Conservation (phyloP, 2,888 invertebrate genomes). For the Periphyllus acericola region DNA sequence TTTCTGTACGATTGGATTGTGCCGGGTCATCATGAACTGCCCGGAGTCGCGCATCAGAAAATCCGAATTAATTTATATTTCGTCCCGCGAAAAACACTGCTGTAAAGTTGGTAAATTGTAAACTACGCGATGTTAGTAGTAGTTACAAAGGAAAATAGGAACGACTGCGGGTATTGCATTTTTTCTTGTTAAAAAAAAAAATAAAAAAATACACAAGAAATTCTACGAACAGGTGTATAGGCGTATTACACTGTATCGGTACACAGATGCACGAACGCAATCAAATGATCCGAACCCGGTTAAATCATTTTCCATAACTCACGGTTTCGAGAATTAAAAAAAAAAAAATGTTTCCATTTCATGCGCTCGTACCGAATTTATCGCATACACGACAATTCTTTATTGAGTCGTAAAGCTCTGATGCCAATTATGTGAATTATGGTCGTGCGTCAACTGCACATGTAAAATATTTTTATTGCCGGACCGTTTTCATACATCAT, state of each 20-base stretch:
- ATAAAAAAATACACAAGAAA: no score
- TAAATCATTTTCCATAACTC: background rate
- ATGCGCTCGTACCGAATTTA: slow-evolving; percentile 1
- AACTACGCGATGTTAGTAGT: background rate
- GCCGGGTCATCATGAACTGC: no score
- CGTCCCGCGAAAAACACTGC: no score
- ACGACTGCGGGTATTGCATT: background rate
- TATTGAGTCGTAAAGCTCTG: background rate
- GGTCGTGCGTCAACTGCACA: slow-evolving; percentile 9
- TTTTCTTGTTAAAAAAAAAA: background rate
- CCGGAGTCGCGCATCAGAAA: no score
- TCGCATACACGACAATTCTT: background rate
- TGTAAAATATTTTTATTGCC: slow-evolving; percentile 38
- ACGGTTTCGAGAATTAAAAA: slow-evolving; percentile 10
- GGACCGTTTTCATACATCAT: slow-evolving; percentile 8
- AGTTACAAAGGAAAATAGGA: no score
- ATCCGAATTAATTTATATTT: no score
- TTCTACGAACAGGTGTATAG: background rate
- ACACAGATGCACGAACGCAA: background rate
- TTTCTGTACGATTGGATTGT: no score
- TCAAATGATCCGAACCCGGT: background rate
- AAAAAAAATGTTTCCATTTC: background rate
- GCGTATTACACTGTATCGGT: background rate
- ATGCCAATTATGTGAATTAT: slow-evolving; percentile 39
- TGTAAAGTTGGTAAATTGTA: no score